Evolutionary conservation across 2,113 vertebrate genomes (phyloP), one percentile per base, ranked within the genome.

Genomic region (Gasterosteus aculeatus): DNA sequence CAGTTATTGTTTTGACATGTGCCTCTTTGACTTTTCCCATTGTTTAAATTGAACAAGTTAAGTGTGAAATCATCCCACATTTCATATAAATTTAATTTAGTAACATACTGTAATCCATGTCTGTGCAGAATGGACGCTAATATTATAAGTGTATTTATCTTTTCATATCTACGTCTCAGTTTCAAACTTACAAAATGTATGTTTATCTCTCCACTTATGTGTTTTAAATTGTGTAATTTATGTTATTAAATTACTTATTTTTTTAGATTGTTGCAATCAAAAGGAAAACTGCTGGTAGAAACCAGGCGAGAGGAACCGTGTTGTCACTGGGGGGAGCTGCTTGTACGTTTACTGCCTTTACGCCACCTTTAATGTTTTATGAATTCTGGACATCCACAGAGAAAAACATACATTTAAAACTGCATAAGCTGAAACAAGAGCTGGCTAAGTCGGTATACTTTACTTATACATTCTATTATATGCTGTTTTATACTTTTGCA

Each of bases 241-340:
- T 14, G 5, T 38, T n/a, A 54, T 69, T 44, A 31, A 42, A n/a
- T 70, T 0, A 19, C 19, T 4, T 71, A n/a, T 15, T 38, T 22
- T 35, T 10, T 59, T 56, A 7, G 7, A 1, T 26, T 7, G 7
- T n/a, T 58, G 0, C 1, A 2, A 18, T 51, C 42, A 67, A 46
- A 53, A 22, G 39, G 16, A 72, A 41, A 75, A 69, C 3, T 14
- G 15, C 11, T 18, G 19, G 26, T 4, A 19, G 29, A 81, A 75
- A 15, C 3, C 2, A 63, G 0, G 2, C 9, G 1, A 46, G 1
- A 58, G 58, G 2, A 5, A 39, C 4, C 12, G 0, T 78, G 58
- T 64, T 53, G 68, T 73, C 87, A 80, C 87, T 76, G 61, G 85
- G 80, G 83, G 89, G 85, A 78, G 87, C 84, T 83, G 76, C 72